phyloP scores from a whole-genome alignment of 1,140 invertebrate genomes.

The Hylaeus volcanicus region DNA sequence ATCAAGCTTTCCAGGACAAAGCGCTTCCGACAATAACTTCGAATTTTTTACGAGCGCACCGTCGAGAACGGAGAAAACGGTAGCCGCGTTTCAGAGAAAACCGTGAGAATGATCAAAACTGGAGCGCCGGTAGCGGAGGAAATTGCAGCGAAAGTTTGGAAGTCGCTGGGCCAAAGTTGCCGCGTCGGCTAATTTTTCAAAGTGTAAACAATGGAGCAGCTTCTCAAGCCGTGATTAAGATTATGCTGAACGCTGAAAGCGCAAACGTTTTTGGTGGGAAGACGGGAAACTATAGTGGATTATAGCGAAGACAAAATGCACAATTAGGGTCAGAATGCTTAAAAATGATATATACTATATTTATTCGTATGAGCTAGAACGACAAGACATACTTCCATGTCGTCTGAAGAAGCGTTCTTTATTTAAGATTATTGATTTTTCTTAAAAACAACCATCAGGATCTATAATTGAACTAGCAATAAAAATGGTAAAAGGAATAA shows the following conservation, averaged over 20 bases:
- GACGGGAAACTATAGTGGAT: neutral
- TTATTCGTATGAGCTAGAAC: no score
- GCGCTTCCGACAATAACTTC: constrained; percentile 40
- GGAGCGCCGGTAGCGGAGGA: neutral
- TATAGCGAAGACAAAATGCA: no score
- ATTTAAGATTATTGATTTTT: no score
- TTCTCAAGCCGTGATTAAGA: neutral
- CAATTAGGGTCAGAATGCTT: no score
- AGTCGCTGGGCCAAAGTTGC: neutral
- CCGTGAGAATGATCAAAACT: constrained; percentile 2
- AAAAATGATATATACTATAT: no score
- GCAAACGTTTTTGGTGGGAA: neutral
- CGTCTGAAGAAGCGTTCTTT: no score
- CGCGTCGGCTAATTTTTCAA: constrained; percentile 5
- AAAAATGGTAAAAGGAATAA: no score
- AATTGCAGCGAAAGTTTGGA: neutral
- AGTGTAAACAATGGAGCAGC: neutral
- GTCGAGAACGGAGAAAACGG: neutral
- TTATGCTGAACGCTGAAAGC: neutral
- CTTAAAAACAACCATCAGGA: no score
- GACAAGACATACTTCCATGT: no score
- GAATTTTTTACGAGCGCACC: constrained; percentile 24
- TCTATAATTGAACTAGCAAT: no score
- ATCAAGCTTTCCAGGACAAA: constrained; percentile 47
- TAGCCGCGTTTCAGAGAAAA: neutral